Evolutionary conservation across 2,888 invertebrate genomes (phyloP), one percentile per base, ranked within the genome.

Genomic region (Microctonus aethiopoides): DNA sequence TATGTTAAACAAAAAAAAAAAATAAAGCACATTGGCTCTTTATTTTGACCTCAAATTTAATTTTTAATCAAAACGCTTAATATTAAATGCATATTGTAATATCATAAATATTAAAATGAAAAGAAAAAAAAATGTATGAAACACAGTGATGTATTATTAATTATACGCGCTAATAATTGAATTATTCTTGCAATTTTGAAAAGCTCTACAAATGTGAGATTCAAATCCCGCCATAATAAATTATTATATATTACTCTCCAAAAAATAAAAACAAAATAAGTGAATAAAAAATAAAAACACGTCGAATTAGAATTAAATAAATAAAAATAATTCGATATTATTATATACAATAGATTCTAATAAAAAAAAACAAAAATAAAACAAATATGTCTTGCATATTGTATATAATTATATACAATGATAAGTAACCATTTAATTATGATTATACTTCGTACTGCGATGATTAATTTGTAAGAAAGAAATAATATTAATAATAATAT

Each of bases 381-480:
- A 46, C n/a, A 46, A 7, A 20, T 16, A 46, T 16, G 46, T 32
- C 41, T 60, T 36, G 36, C 52, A 36, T 26, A 70, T 70, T 70
- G 65, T 66, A 66, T 70, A 66, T 70, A 66, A 60, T 32, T 79
- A 80, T 81, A 83, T 84, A 78, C 81, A 81, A 82, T 83, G 74
- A 77, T 73, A 67, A 75, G 72, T 54, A 72, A 72, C 78, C 77
- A 77, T 81, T 81, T 79, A 77, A 80, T 78, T 78, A 79, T 78
- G 78, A n/a, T n/a, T n/a, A 81, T 77, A 72, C 78, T 79, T 81
- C 78, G 78, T 80, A 81, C 77, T 77, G 78, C 79, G 80, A 82
- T 80, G 80, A 81, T 83, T 84, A 68, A 74, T 84, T 84, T 84
- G 77, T 83, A 84, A 74, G 62, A 36, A 36, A 46, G 26, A 36